Conservation (phyloP, 2,888 invertebrate genomes). For the Agrilus mali region DNA sequence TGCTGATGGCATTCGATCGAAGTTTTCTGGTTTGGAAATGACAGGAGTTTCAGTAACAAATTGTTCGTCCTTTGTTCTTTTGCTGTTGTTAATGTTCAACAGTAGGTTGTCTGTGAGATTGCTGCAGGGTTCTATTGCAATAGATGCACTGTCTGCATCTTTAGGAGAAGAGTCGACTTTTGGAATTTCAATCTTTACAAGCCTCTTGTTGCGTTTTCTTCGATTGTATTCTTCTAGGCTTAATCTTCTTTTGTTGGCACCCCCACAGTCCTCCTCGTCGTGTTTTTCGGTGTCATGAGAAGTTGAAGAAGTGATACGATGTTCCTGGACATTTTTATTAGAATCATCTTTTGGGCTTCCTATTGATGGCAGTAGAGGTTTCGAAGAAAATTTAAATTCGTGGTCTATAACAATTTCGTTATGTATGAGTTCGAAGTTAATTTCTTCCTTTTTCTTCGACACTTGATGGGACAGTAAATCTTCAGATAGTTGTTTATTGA, state of each 20-base stretch:
- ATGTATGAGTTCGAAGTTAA: too few relatives aligned
- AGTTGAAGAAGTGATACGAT: slow-evolving; percentile 10
- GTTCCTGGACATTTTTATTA: slow-evolving; percentile 8
- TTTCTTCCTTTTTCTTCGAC: too few relatives aligned
- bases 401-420: too few relatives aligned
- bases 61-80: neutral
- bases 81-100: neutral
- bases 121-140: too few relatives aligned
- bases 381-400: too few relatives aligned
- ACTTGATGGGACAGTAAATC: too few relatives aligned
- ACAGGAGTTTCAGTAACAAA: neutral
- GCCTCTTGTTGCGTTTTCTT: slow-evolving; percentile 7
- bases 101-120: slow-evolving; percentile 3
- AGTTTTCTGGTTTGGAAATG: neutral
- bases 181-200: neutral
- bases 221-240: slow-evolving; percentile 15
- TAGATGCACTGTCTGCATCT: neutral
- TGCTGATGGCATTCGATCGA: too few relatives aligned
- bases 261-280: slow-evolving; percentile 5
- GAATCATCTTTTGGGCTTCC: neutral
- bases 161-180: neutral
- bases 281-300: slow-evolving; percentile 7
- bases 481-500: too few relatives aligned
- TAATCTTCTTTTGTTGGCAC: slow-evolving; percentile 7
- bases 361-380: too few relatives aligned